phyloP scores from a whole-genome alignment of 2,888 invertebrate species.

The Eurois occulta region DNA sequence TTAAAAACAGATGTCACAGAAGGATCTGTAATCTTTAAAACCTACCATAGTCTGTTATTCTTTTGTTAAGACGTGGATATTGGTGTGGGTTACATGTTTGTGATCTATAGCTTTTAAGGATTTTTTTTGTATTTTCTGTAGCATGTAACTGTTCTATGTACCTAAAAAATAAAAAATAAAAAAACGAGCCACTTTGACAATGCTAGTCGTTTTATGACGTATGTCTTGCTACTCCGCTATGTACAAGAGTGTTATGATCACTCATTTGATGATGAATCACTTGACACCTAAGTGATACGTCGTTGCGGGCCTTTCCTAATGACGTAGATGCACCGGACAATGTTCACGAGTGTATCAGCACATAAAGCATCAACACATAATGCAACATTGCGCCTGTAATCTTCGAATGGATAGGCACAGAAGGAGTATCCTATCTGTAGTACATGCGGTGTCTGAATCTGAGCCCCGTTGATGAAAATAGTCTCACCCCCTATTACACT shows the following conservation, averaged over 20 bases:
- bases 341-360: background rate
- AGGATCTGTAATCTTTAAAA: too few species aligned
- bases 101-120: too few species aligned
- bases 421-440: background rate
- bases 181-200: background rate
- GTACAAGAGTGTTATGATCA: background rate
- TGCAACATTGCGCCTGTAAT: background rate
- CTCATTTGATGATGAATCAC: background rate
- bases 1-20: too few species aligned
- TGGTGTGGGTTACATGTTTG: too few species aligned
- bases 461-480: too few species aligned
- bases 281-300: too few species aligned
- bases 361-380: background rate
- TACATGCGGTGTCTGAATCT: background rate
- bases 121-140: too few species aligned
- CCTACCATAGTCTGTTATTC: too few species aligned
- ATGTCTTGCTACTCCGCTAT: background rate
- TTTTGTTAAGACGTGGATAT: too few species aligned
- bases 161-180: too few species aligned
- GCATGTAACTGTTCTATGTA: too few species aligned
- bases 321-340: background rate
- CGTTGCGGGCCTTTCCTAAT: background rate
- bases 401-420: background rate
- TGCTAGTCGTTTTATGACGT: background rate
- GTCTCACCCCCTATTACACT: too few species aligned